Evolutionary conservation across 2,888 invertebrate genomes (phyloP), one percentile per base, ranked within the genome.

Genomic region (Trichogramma dendrolimi): DNA sequence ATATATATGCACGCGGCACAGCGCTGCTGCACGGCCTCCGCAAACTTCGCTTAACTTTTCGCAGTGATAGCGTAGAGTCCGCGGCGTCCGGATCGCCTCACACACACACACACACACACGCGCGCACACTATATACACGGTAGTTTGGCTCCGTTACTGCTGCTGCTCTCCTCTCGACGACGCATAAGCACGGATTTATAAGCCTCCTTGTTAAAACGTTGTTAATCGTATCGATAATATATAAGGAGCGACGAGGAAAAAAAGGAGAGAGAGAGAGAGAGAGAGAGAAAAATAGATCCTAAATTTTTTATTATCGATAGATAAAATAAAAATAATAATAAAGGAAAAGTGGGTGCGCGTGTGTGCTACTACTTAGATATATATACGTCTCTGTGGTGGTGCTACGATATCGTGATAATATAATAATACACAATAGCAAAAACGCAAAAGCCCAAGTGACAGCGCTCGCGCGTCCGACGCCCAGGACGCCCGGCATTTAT

Each of bases 21-120:
- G 60, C 11, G 43, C 6, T 64, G 56, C 71, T 68, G 67, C 71
- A 69, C 70, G 75, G 58, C 58, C 73, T 78, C 27, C 27, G 27
- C 27, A 27, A 27, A 27, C 27, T 27, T 27, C 27, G 27, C 27
- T 27, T 2, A 27, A 27, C 27, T 27, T 27, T 27, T 27, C 27
- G 27, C 75, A 78, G 77, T 76, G 77, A 77, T 77, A 78, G 75
- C 76, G 75, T 75, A 75, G 76, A 76, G 73, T 74, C 71, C 73
- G 75, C 76, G 73, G 75, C 71, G 77, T 73, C 72, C 74, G 69
- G 74, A 72, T 76, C 74, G 66, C 61, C 48, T 50, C 7, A 2
- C 54, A 38, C 38, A 6, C 55, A 11, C 43, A 41, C 7, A 41
- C 41, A 40, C 5, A 47, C 11, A 38, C 39, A 47, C 39, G 41